Evolutionary conservation across 2,797 vertebrate genomes (phyloP), one percentile per base, ranked within the genome.

Genomic region (Chelidonichthys spinosus): DNA sequence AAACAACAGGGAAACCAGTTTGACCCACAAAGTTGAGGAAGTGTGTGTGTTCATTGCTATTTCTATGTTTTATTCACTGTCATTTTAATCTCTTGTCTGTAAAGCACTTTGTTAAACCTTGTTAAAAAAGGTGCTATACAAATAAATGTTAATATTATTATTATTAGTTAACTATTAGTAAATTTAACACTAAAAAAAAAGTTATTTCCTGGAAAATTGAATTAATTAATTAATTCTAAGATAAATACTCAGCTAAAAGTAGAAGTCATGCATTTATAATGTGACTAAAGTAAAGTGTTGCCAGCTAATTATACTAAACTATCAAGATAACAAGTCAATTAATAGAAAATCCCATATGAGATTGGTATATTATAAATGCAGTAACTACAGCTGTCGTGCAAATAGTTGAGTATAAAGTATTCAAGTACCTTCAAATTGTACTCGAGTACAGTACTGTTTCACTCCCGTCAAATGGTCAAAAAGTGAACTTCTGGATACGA

Each of bases 21-120:
- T 84, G 70, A 75, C 64, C 62, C 35, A 79, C 6, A 78, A 63
- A 66, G 10, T 8, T 17, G 47, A 81, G 75, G 61, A 83, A 62
- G 46, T 69, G 17, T 39, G 55, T 50, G 37, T 55, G 25, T 25
- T 25, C 2, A 25, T 25, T 25, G 25, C 25, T 25, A 25, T 25
- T 25, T 25, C 25, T 25, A 25, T 25, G 25, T 25, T 25, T 25
- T 25, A 25, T 25, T 25, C 25, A 25, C 25, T 25, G 25, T 25
- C 25, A 25, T 25, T 25, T 25, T 25, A 25, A 25, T 25, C 25
- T 25, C 25, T 25, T 25, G 25, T 25, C 25, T 25, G 25, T 25
- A 25, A 25, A 25, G 25, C 25, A 25, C 25, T 25, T 25, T 25
- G 25, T 25, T n/a, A n/a, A 25, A 25, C 25, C 25, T 25, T 2